A percentile compares a stretch with the other conserved stretches of the same genome.
These are phyloP conservation scores for Nysson spinosus DNA, from an alignment of 2,888 invertebrate genomes.

Conservation along the genomic window DNA sequence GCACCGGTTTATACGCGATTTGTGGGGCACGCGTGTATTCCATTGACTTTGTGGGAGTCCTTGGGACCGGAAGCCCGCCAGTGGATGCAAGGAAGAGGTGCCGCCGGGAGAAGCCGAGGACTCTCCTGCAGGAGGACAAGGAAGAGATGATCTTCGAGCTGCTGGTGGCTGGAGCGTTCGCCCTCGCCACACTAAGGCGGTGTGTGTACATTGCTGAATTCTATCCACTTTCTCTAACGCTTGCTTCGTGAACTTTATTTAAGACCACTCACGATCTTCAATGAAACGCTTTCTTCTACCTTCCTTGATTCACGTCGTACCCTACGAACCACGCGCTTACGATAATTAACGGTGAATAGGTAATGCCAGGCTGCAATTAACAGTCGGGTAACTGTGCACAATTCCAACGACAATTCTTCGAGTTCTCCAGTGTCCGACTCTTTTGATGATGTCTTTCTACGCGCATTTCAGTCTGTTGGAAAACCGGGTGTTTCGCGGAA, in stretches of 20 bases:
- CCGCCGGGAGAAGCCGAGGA: conserved; percentile 66
- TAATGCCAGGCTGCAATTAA: no score
- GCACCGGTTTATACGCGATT: not conserved
- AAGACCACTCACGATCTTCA: not conserved
- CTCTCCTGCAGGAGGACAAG: conserved; percentile 70
- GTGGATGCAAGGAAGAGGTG: conserved; percentile 67
- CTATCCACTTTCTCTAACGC: conserved; percentile 58
- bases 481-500: conserved; percentile 38
- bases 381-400: no score
- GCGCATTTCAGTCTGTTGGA: conserved; percentile 19
- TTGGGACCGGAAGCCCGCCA: conserved; percentile 57
- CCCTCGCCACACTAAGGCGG: conserved; percentile 77
- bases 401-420: not conserved
- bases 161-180: conserved; percentile 76
- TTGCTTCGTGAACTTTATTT: conserved; percentile 10
- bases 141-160: conserved; percentile 76
- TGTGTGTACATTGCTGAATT: conserved; percentile 77
- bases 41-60: no score
- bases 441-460: conserved; percentile 11
- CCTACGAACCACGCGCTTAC: no score
- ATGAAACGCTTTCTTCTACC: not conserved
- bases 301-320: no score
- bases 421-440: conserved; percentile 16
- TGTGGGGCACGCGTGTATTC: no score
- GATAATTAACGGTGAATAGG: no score